A percentile compares a stretch with the other conserved stretches of the same genome.
These are phyloP conservation scores for Bostrychus sinensis DNA, from an alignment of 2,113 vertebrate species.

Conservation along the genomic window DNA sequence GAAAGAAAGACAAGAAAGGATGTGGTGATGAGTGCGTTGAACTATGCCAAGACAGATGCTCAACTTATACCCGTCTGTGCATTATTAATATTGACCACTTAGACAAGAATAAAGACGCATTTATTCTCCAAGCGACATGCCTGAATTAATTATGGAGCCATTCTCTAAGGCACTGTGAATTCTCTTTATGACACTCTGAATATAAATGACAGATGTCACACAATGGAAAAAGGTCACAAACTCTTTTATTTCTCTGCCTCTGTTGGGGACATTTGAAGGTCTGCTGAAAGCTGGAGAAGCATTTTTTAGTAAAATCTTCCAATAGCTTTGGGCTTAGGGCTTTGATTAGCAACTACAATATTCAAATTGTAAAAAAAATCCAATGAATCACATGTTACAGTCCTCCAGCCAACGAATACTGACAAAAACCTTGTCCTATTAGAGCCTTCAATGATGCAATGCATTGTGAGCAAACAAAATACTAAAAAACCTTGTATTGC, in stretches of 20 bases:
- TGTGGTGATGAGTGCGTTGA: slow-evolving; percentile 58
- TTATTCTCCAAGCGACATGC: slow-evolving; percentile 70
- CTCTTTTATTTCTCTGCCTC: slow-evolving; percentile 47
- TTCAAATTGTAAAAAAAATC: too few relatives aligned
- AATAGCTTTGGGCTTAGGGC: too few relatives aligned
- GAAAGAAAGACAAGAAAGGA: slow-evolving; percentile 43
- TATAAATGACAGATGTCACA: slow-evolving; percentile 71
- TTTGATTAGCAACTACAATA: too few relatives aligned
- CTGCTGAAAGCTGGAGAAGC: slow-evolving; percentile 26
- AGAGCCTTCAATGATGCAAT: too few relatives aligned
- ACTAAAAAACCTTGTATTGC: too few relatives aligned
- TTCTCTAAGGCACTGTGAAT: slow-evolving; percentile 52
- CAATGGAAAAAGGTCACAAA: slow-evolving; percentile 36
- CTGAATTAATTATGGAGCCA: slow-evolving; percentile 78
- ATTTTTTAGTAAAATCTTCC: neutral
- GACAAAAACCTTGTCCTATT: too few relatives aligned
- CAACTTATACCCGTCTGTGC: slow-evolving; percentile 64
- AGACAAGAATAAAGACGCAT: slow-evolving; percentile 75
- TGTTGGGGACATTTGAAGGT: slow-evolving; percentile 60
- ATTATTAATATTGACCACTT: slow-evolving; percentile 80
- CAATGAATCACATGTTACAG: too few relatives aligned
- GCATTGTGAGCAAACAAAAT: too few relatives aligned
- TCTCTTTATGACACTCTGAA: slow-evolving; percentile 68
- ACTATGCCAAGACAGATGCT: slow-evolving; percentile 73
- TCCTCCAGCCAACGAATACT: too few relatives aligned